Percentiles rank a stretch among this genome's conserved stretches.
Conservation (phyloP, 1,140 invertebrate genomes). For the Chelonus insularis region DNA sequence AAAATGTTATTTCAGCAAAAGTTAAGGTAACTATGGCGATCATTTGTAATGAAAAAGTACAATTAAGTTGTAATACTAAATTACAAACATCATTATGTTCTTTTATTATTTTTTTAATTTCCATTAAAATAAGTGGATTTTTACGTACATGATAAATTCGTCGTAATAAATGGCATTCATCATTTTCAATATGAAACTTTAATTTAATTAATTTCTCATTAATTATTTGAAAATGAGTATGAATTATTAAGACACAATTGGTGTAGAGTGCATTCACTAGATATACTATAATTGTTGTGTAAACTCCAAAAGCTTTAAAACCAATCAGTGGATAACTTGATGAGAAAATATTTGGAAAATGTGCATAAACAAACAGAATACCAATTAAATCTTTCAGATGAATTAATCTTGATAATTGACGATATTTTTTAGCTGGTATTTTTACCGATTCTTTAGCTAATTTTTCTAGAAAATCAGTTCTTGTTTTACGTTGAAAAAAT, state of each 20-base stretch:
- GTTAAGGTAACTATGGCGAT: slow-evolving; percentile 39
- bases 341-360: slow-evolving; percentile 29
- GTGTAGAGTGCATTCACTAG: slow-evolving; percentile 45
- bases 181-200: slow-evolving; percentile 25
- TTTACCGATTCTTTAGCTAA: slow-evolving; percentile 29
- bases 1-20: slow-evolving; percentile 49
- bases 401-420: slow-evolving; percentile 34
- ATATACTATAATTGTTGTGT: slow-evolving; percentile 35
- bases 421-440: slow-evolving; percentile 34
- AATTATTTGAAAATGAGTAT: slow-evolving; percentile 41
- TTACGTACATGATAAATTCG: slow-evolving; percentile 38
- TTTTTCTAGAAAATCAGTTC: slow-evolving; percentile 36
- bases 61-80: slow-evolving; percentile 40
- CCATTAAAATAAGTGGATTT: slow-evolving; percentile 43
- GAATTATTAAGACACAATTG: slow-evolving; percentile 42
- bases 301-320: slow-evolving; percentile 21
- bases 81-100: slow-evolving; percentile 46
- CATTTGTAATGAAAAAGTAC: slow-evolving; percentile 42
- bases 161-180: slow-evolving; percentile 40
- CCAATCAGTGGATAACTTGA: background rate
- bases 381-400: slow-evolving; percentile 45
- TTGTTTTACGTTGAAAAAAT: slow-evolving; percentile 21
- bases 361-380: slow-evolving; percentile 33
- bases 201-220: slow-evolving; percentile 37
- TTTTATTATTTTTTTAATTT: slow-evolving; percentile 43